phyloP scores from a whole-genome alignment of 2,113 vertebrate genomes.

The Phodopus roborovskii region DNA sequence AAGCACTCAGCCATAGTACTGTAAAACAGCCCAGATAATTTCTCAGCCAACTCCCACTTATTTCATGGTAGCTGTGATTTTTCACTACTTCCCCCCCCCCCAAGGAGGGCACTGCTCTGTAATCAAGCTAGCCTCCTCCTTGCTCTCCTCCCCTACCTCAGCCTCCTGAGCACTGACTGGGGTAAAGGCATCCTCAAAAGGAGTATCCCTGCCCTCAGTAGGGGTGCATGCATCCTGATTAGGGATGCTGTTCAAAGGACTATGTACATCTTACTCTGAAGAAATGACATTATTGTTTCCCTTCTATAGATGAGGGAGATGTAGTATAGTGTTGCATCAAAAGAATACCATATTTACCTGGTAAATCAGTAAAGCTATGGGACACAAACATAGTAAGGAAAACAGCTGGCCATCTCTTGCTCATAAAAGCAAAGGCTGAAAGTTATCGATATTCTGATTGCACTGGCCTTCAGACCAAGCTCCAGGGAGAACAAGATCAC shows the following conservation, averaged over 20 bases:
- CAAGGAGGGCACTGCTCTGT: background rate
- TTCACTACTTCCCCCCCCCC: too few species aligned
- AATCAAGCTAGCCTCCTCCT: background rate
- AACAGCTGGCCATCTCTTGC: constrained; percentile 6
- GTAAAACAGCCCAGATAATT: constrained; percentile 58
- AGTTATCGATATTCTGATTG: constrained; percentile 17
- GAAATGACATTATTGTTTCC: background rate
- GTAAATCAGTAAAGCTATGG: background rate
- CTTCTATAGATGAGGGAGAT: constrained; percentile 41
- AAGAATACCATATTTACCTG: background rate
- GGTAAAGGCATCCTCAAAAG: background rate
- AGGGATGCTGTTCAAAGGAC: background rate
- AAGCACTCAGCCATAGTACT: constrained; percentile 64
- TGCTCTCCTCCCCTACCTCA: background rate
- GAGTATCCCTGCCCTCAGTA: background rate
- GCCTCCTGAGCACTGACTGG: background rate
- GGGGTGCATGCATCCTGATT: background rate
- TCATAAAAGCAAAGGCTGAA: constrained; percentile 28
- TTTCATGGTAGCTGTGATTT: background rate
- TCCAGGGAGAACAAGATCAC: background rate
- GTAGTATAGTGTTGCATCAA: constrained; percentile 43
- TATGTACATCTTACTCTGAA: background rate
- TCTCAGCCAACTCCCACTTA: constrained; percentile 57
- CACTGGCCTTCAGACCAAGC: background rate
- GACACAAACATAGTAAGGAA: constrained; percentile 30